phyloP scores from a whole-genome alignment of 2,888 invertebrate species.

The Gastrophysa polygoni region DNA sequence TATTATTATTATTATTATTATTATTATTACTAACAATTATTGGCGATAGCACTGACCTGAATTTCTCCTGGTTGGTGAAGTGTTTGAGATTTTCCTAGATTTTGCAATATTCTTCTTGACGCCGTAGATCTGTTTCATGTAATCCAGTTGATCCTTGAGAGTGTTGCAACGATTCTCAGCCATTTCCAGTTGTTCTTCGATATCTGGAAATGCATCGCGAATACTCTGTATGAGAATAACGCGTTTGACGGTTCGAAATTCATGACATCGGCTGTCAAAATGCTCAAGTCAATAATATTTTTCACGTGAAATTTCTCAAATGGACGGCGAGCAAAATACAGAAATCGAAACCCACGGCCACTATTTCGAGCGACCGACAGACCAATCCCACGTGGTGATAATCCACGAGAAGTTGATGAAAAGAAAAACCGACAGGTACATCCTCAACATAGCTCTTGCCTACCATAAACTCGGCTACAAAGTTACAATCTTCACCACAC shows the following conservation, averaged over 20 bases:
- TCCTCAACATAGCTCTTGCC: slow-evolving; percentile 49
- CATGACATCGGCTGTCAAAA: slow-evolving; percentile 22
- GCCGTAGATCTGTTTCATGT: slow-evolving; percentile 56
- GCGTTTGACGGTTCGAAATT: not conserved
- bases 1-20: too few species aligned
- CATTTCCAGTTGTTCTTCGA: slow-evolving; percentile 56
- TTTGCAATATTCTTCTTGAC: slow-evolving; percentile 22
- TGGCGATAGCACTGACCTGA: slow-evolving; percentile 25
- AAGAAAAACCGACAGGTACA: slow-evolving; percentile 48
- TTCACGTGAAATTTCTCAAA: slow-evolving; percentile 25
- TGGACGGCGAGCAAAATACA: slow-evolving; percentile 23
- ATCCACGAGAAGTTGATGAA: slow-evolving; percentile 50
- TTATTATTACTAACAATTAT: too few species aligned
- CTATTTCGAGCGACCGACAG: not conserved
- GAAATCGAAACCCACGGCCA: slow-evolving; percentile 12
- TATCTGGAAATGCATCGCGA: slow-evolving; percentile 45
- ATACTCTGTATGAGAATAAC: not conserved
- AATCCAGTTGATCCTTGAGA: slow-evolving; percentile 57
- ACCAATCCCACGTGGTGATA: slow-evolving; percentile 44
- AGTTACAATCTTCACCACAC: slow-evolving; percentile 48
- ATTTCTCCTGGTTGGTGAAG: slow-evolving; percentile 13
- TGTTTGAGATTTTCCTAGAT: slow-evolving; percentile 33
- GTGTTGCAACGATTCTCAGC: slow-evolving; percentile 57
- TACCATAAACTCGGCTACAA: slow-evolving; percentile 47
- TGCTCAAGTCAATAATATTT: slow-evolving; percentile 17